Percentiles rank a stretch among this genome's conserved stretches.
These are phyloP conservation scores for Dicranocentrus wangi DNA, from an alignment of 2,888 invertebrate genomes.

Conservation along the genomic window DNA sequence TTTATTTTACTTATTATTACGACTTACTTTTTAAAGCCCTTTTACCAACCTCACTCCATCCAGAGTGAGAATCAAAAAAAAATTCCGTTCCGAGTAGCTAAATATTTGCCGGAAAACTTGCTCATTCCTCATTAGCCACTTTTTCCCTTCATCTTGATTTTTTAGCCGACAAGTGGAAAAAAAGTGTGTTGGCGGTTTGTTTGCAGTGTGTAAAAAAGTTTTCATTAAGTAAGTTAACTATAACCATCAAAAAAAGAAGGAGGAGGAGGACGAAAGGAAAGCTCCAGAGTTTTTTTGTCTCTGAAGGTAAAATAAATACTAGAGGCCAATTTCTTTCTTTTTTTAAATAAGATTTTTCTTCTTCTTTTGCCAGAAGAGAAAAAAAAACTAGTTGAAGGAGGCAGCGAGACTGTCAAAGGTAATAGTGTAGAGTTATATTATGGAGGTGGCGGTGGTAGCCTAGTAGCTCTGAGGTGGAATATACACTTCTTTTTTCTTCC, in stretches of 20 bases:
- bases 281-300: too few relatives aligned
- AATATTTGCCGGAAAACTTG: slow-evolving; percentile 31
- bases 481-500: too few relatives aligned
- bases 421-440: not conserved
- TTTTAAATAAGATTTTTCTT: too few relatives aligned
- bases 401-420: not conserved
- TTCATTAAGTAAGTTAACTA: slow-evolving; percentile 51
- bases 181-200: slow-evolving; percentile 23
- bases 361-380: slow-evolving; percentile 2
- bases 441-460: not conserved
- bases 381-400: not conserved
- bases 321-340: not conserved
- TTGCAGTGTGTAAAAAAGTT: slow-evolving; percentile 44
- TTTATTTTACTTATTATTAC: too few relatives aligned
- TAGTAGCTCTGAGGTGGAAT: too few relatives aligned
- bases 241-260: slow-evolving; percentile 11
- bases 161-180: slow-evolving; percentile 14
- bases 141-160: slow-evolving; percentile 33
- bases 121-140: slow-evolving; percentile 51
- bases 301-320: not conserved
- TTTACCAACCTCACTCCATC: too few relatives aligned
- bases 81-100: too few relatives aligned
- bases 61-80: too few relatives aligned
- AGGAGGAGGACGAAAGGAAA: too few relatives aligned
- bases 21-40: too few relatives aligned